Evolutionary conservation across 2,113 vertebrate genomes (phyloP).

Genomic region (Cynopterus brachyotis): DNA sequence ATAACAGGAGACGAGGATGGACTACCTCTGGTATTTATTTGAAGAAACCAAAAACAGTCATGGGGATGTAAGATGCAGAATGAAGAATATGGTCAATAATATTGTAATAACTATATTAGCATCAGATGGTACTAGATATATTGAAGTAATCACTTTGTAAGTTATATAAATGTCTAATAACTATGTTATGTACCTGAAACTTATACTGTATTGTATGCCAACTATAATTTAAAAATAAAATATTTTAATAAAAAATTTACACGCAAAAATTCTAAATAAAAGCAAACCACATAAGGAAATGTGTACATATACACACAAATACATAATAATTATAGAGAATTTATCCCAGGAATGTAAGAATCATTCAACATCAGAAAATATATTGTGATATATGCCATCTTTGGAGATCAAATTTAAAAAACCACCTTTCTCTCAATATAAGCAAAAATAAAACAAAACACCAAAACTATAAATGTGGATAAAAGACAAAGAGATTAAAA

Average conservation of each 20-base stretch:
- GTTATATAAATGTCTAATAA: too few relatives aligned
- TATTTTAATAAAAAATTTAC: neutral
- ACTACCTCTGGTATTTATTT: too few relatives aligned
- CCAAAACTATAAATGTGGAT: neutral
- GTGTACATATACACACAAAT: neutral
- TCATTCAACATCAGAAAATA: neutral
- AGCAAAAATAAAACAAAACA: neutral
- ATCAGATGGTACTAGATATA: too few relatives aligned
- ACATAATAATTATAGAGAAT: neutral
- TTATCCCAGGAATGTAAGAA: neutral
- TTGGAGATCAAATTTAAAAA: constrained; percentile 8
- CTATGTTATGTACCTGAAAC: too few relatives aligned
- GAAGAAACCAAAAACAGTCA: too few relatives aligned
- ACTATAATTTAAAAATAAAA: too few relatives aligned
- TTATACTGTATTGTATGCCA: too few relatives aligned
- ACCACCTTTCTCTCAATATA: neutral
- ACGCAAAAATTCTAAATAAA: constrained; percentile 17
- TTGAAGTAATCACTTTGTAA: too few relatives aligned
- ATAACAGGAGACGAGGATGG: too few relatives aligned
- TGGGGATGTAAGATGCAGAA: too few relatives aligned
- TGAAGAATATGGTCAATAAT: too few relatives aligned
- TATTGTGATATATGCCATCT: neutral
- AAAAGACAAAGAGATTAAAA: neutral
- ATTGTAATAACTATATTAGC: too few relatives aligned
- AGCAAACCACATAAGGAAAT: neutral